Evolutionary conservation across 2,888 invertebrate genomes (phyloP).

Genomic region (Mylabris sibirica): DNA sequence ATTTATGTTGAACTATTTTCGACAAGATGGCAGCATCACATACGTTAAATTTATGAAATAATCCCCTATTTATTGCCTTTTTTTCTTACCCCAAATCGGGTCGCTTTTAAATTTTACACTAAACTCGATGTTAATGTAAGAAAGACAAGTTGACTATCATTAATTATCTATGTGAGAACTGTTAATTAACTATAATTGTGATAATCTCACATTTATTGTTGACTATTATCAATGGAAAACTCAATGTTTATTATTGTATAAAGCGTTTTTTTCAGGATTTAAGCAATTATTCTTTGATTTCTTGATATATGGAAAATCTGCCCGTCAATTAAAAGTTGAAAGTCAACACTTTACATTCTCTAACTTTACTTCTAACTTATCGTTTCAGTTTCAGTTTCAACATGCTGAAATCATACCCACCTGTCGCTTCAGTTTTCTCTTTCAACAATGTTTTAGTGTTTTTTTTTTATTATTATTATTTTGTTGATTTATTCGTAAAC

Average conservation of each 20-base stretch:
- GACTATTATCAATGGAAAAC: too few species aligned
- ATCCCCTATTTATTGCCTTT: too few species aligned
- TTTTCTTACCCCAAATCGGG: too few species aligned
- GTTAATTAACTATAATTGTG: not conserved
- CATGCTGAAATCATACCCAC: not conserved
- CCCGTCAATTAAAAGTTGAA: conserved; percentile 3
- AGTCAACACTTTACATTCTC: not conserved
- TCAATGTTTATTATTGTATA: too few species aligned
- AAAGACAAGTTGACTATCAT: not conserved
- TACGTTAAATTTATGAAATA: too few species aligned
- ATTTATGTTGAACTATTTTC: not conserved
- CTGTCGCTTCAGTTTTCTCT: conserved; percentile 4
- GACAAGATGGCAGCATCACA: not conserved
- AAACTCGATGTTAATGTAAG: not conserved
- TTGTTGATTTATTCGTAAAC: not conserved
- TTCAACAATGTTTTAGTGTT: not conserved
- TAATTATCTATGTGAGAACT: not conserved
- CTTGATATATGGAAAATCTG: not conserved
- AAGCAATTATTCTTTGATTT: not conserved
- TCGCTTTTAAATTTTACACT: too few species aligned
- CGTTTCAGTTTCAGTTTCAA: not conserved
- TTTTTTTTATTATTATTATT: not conserved
- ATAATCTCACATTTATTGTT: too few species aligned
- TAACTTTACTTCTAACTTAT: not conserved
- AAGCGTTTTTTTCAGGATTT: not conserved